phyloP scores from a whole-genome alignment of 2,888 invertebrate species.

The Calameuta pallipes region DNA sequence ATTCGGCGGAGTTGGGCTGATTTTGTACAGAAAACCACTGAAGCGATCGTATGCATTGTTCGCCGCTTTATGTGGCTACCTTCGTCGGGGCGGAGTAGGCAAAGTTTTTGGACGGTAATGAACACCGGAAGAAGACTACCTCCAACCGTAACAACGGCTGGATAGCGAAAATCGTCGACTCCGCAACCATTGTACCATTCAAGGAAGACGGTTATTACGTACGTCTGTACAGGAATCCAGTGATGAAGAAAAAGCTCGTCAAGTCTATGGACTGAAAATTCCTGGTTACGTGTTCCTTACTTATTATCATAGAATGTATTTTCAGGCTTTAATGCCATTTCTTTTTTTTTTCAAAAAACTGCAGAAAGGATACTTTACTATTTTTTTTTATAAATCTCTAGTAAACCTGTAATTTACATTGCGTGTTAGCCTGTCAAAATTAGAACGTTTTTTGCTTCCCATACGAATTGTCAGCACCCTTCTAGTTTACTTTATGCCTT shows the following conservation, averaged over 20 bases:
- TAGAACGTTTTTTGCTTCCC: background rate
- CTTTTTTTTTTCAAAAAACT: background rate
- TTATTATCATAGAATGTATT: background rate
- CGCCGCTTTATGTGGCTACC: background rate
- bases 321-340: background rate
- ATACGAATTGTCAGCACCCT: background rate
- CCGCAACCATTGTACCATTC: background rate
- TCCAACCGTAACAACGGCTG: background rate
- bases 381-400: background rate
- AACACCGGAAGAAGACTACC: background rate
- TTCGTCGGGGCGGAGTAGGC: background rate
- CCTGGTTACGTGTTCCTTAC: background rate
- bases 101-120: background rate
- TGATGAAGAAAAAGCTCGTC: background rate
- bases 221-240: background rate
- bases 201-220: background rate
- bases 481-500: background rate
- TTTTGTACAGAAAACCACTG: background rate
- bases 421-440: background rate
- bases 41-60: background rate
- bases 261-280: background rate
- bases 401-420: background rate
- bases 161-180: background rate
- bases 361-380: background rate
- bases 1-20: background rate